A percentile compares a stretch with the other conserved stretches of the same genome.
These are phyloP conservation scores for Scaptomyza hsui DNA, from an alignment of 1,140 invertebrate species.

Conservation along the genomic window DNA sequence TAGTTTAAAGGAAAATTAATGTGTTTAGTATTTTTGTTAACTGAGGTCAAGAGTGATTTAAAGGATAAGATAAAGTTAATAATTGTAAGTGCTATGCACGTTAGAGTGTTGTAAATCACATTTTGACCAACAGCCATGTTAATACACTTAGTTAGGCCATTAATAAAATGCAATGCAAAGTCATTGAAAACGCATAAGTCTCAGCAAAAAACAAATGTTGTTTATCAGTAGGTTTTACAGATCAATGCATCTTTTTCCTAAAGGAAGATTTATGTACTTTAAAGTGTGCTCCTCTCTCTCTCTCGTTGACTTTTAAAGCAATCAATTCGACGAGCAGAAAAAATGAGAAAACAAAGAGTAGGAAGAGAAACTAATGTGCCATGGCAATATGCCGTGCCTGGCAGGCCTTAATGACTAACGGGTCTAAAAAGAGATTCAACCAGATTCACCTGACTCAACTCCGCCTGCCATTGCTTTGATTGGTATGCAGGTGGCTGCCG, in stretches of 20 bases:
- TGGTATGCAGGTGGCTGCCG: conserved; percentile 54
- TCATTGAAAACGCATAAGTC: background rate
- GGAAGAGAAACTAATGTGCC: conserved; percentile 57
- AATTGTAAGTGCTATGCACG: no score
- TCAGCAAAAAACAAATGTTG: conserved; percentile 2
- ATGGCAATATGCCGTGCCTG: conserved; percentile 43
- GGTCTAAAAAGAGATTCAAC: conserved; percentile 15
- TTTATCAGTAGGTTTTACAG: conserved; percentile 49
- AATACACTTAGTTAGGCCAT: conserved; percentile 9
- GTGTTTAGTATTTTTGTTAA: no score
- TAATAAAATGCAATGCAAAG: conserved; percentile 23
- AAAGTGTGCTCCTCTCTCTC: background rate
- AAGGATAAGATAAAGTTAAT: no score
- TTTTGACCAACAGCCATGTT: background rate
- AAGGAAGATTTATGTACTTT: conserved; percentile 21
- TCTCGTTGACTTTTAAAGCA: conserved; percentile 1
- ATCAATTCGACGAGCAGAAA: conserved; percentile 49
- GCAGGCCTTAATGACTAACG: conserved; percentile 66
- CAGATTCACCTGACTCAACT: conserved; percentile 3
- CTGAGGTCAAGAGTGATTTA: no score
- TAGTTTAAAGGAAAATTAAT: conserved; percentile 57
- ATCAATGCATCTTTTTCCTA: conserved; percentile 46
- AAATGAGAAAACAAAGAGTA: conserved; percentile 2
- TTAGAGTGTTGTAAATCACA: background rate
- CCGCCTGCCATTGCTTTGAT: conserved; percentile 41